Base-by-base conservation (phyloP, 2,888 invertebrate species). In the Athalia circularis region DNA sequence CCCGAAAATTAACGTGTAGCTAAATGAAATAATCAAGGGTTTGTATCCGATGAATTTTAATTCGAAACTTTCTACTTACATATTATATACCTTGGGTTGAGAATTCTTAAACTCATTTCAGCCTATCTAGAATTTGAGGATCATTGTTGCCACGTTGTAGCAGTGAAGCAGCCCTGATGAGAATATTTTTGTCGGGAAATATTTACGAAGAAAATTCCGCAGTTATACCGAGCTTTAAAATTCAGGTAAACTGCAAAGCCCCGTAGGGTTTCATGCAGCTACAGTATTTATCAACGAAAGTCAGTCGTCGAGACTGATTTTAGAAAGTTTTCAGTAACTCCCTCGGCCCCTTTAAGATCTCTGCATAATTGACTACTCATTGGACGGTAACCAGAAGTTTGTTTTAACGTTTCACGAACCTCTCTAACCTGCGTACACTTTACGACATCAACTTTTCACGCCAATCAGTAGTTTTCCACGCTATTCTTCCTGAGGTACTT, bases 341-440 rank as follows among this genome's bases (percentile, higher is more conserved):
- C 59, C 47, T 13, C 54, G 9, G 11, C 9, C n/a, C 45, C 68
- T 15, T 52, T 15, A 52, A 52, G 29, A 68, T 68, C 57, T 47
- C 72, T 72, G 72, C 59, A 72, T 72, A 72, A 72, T 72, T 72
- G 72, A 72, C 72, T 72, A 59, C 57, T 72, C 72, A 59, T 72
- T 72, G 57, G 72, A 59, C 72, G 59, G 72, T 57, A 72, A 59
- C 72, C 72, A 47, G 72, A 29, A 72, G 72, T 72, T 72, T 59
- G 57, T 57, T 72, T 47, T 48, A 59, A n/a, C 72, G 29, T 59
- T 59, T 4, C 54, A 9, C 45, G 57, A 70, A 70, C 48, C 52
- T 47, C 3, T 45, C n/a, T 47, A 47, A 3, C 11, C 45, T 45
- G 45, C 47, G 29, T n/a, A 3, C 47, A 45, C 15, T 54, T 54